phyloP scores from a whole-genome alignment of 2,113 vertebrate species.

The Oncorhynchus gorbuscha region DNA sequence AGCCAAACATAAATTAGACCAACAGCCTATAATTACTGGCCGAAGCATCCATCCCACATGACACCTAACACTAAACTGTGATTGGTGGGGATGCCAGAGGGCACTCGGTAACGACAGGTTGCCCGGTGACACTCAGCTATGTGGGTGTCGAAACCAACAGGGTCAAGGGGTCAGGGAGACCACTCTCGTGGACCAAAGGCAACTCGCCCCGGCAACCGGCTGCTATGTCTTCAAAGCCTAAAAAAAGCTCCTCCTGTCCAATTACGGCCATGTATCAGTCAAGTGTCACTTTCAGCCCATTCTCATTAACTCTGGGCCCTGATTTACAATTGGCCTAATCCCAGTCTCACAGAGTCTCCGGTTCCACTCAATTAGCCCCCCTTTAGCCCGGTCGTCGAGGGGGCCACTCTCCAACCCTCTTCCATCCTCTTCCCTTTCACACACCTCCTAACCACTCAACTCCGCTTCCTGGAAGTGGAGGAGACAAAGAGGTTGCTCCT shows the following conservation, averaged over 20 bases:
- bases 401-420: neutral
- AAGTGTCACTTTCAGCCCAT: slow-evolving; percentile 55
- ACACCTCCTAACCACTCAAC: neutral
- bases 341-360: slow-evolving; percentile 54
- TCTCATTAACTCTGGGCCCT: slow-evolving; percentile 65
- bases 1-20: slow-evolving; percentile 64
- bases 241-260: slow-evolving; percentile 8
- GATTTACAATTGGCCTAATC: slow-evolving; percentile 70
- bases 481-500: neutral
- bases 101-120: slow-evolving; percentile 52
- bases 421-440: neutral
- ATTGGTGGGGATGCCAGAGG: slow-evolving; percentile 70
- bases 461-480: neutral
- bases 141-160: slow-evolving; percentile 54
- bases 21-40: slow-evolving; percentile 59
- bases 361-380: slow-evolving; percentile 52
- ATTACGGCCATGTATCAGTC: slow-evolving; percentile 34
- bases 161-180: slow-evolving; percentile 72
- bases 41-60: slow-evolving; percentile 58
- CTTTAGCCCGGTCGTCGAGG: neutral
- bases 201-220: slow-evolving; percentile 32
- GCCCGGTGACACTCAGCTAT: slow-evolving; percentile 61
- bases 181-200: slow-evolving; percentile 28
- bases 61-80: slow-evolving; percentile 39
- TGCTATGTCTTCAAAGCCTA: slow-evolving; percentile 28